Evolutionary conservation across 2,113 vertebrate genomes (phyloP).

Genomic region (Progne subis): DNA sequence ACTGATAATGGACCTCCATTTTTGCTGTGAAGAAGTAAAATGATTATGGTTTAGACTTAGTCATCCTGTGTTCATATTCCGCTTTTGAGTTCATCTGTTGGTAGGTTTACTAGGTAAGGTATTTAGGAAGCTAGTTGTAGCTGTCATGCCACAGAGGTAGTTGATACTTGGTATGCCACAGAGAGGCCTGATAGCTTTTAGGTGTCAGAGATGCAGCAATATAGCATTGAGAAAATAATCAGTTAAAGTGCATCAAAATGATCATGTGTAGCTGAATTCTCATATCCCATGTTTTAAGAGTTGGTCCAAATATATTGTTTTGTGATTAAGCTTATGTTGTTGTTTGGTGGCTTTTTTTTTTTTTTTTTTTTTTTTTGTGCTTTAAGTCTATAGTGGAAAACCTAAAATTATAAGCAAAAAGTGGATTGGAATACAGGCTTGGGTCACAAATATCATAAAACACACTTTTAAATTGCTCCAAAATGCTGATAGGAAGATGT

Average conservation of each 20-base stretch:
- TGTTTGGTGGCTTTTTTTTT: not conserved
- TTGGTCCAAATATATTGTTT: not conserved
- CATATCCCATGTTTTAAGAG: not conserved
- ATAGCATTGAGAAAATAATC: not conserved
- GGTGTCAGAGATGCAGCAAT: not conserved
- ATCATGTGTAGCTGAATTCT: not conserved
- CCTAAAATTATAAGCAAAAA: not conserved
- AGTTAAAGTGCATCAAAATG: not conserved
- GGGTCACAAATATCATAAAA: not conserved
- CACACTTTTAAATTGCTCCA: not conserved
- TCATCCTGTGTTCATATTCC: not conserved
- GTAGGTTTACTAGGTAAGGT: not conserved
- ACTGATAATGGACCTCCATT: not conserved
- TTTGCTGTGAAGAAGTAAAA: not conserved
- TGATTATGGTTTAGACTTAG: not conserved
- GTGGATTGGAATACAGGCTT: not conserved
- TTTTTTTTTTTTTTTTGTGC: not conserved
- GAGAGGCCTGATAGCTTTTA: not conserved
- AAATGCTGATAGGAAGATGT: not conserved
- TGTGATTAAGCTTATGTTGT: not conserved
- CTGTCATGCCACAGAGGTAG: not conserved
- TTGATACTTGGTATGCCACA: not conserved
- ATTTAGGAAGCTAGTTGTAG: not conserved
- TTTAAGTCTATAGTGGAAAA: not conserved
- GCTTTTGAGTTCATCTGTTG: not conserved